Evolutionary conservation across 2,888 invertebrate species (phyloP), one percentile per base, ranked within the genome.

Genomic region (Ditylenchus weischeri): DNA sequence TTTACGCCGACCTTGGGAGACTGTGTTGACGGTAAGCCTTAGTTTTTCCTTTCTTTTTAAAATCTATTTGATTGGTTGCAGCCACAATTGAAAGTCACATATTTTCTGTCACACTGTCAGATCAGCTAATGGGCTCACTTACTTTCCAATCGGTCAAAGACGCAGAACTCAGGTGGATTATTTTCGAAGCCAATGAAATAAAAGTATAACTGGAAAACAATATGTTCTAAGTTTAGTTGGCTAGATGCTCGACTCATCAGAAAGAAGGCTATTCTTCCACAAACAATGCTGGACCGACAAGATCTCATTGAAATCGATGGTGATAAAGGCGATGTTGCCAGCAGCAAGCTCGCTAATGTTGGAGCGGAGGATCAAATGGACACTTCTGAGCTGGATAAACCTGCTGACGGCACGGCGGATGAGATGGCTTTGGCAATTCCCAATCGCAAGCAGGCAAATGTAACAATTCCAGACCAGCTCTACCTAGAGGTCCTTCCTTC

Each of bases 11-110:
- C 85, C 13, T 70, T 85, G 7, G 84, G 85, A 0, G 94, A 95
- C 78, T 87, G 88, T 0, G 88, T 98, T 5, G 96, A 98, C 84
- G 95, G 43, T 43, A 8, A 43, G 43, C 8, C 8, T 43, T 43
- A 15, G n/a, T n/a, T 43, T 43, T 43, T 43, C 15, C 8, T 43
- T 6, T 43, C 13, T 43, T 29, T 29, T 29, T 5, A 6, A 43
- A 15, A 15, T 43, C 15, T 8, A 43, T 8, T 43, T 43, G 15
- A 6, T 8, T 43, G 15, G 1, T 43, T 43, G 8, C 15, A 43
- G 43, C 92, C 0, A 96, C 98, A 0, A 93, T 93, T 0, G 96
- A 98, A 85, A 92, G 93, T 0, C 92, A 95, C 80, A 98, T 98
- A 78, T 96, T 93, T 84, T 96, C 96, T 87, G 92, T 91, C 69